These are phyloP conservation scores for Danio aesculapii DNA, from an alignment of 2,797 vertebrate genomes.

Conservation along the genomic window DNA sequence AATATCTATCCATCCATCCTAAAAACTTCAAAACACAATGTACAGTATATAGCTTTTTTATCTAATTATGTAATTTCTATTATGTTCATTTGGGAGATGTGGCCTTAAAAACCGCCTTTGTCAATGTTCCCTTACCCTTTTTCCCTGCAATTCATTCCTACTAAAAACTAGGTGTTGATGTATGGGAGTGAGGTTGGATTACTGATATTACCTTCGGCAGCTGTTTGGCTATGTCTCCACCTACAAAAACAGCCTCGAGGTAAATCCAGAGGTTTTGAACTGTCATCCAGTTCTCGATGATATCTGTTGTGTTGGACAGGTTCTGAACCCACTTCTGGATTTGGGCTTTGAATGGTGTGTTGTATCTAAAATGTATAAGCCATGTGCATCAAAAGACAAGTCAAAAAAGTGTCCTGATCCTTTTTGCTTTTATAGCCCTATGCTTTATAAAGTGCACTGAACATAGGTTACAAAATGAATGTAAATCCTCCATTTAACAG, in stretches of 20 bases:
- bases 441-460: background rate
- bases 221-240: constrained; percentile 96
- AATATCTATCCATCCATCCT: no score
- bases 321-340: constrained; percentile 98
- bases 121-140: background rate
- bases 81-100: background rate
- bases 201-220: constrained; percentile 88
- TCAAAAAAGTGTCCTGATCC: background rate
- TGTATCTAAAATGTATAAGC: constrained; percentile 83
- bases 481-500: no score
- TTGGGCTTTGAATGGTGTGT: constrained; percentile 91
- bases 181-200: background rate
- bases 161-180: background rate
- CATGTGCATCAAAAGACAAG: background rate
- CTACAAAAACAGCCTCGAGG: constrained; percentile 96
- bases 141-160: background rate
- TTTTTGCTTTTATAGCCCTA: background rate
- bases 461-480: no score
- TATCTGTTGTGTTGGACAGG: constrained; percentile 91
- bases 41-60: no score
- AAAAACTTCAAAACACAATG: no score
- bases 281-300: constrained; percentile 96
- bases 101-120: no score
- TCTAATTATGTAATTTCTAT: no score
- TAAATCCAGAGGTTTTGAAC: constrained; percentile 99